A percentile compares a stretch with the other conserved stretches of the same genome.
These are phyloP conservation scores for Helicoverpa zea DNA, from an alignment of 1,140 invertebrate species.

Conservation along the genomic window DNA sequence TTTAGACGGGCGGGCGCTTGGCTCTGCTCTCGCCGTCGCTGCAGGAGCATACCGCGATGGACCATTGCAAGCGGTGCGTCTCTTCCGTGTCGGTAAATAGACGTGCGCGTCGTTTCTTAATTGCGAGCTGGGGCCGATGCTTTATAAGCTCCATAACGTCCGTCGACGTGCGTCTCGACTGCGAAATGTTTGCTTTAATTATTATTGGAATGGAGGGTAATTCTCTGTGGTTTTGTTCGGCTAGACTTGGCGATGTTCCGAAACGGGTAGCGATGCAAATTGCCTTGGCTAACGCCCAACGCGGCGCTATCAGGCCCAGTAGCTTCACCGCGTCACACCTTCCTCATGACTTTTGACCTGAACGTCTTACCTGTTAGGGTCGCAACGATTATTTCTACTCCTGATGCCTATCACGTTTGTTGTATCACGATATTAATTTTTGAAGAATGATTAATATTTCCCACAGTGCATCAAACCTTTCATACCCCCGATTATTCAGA, in stretches of 20 bases:
- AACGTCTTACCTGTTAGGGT: conserved; percentile 34
- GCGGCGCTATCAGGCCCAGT: conserved; percentile 78
- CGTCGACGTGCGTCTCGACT: conserved; percentile 78
- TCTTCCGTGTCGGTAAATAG: conserved; percentile 86
- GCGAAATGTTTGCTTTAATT: conserved; percentile 86
- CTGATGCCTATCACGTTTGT: neutral
- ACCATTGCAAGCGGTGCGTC: conserved; percentile 80
- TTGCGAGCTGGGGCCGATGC: conserved; percentile 81
- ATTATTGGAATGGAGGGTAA: conserved; percentile 87
- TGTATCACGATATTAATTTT: neutral
- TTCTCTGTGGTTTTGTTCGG: conserved; percentile 86
- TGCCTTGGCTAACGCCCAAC: conserved; percentile 85
- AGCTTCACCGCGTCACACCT: conserved; percentile 73
- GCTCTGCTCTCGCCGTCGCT: conserved; percentile 64
- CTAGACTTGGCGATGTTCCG: conserved; percentile 87
- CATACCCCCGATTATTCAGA: too few species aligned
- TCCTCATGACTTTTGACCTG: conserved; percentile 71
- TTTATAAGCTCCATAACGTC: conserved; percentile 85
- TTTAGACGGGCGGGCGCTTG: conserved; percentile 75
- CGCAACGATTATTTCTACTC: neutral
- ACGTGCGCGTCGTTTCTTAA: conserved; percentile 83
- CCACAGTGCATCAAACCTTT: too few species aligned
- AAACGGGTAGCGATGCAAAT: conserved; percentile 86
- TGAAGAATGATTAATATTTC: too few species aligned
- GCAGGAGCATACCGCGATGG: conserved; percentile 72